A percentile compares a stretch with the other conserved stretches of the same genome.
phyloP scores from a whole-genome alignment of 2,113 vertebrate species.

The Ophthalmolycus amberensis region DNA sequence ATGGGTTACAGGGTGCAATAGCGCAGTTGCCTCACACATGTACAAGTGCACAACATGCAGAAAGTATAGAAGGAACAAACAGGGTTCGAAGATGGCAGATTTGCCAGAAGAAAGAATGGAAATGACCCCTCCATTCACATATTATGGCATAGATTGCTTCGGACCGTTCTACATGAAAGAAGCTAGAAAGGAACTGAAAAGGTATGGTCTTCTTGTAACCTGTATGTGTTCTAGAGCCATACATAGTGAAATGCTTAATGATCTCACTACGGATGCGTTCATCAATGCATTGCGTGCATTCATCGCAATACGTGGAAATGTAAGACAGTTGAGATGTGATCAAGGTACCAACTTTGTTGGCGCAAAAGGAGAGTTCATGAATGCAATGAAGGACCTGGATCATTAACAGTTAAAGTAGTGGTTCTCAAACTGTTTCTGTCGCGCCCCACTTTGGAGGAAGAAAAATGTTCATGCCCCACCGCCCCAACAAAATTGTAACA shows the following conservation, averaged over 20 bases:
- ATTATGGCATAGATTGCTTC: not conserved
- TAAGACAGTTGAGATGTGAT: slow-evolving; percentile 1
- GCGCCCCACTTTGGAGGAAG: too few species aligned
- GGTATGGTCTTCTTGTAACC: not conserved
- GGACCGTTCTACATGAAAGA: not conserved
- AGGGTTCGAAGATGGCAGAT: not conserved
- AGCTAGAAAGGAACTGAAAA: not conserved
- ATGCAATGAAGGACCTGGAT: not conserved
- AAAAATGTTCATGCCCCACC: too few species aligned
- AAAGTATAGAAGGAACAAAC: not conserved
- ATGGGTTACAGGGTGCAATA: slow-evolving; percentile 9
- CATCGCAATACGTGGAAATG: slow-evolving; percentile 3
- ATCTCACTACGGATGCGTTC: slow-evolving; percentile 13
- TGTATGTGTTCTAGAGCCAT: not conserved
- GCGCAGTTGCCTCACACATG: slow-evolving; percentile 13
- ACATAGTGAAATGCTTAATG: slow-evolving; percentile 11
- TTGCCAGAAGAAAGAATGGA: too few species aligned
- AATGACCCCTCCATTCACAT: not conserved
- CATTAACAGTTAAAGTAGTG: not conserved
- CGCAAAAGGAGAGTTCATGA: not conserved
- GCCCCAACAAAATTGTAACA: too few species aligned
- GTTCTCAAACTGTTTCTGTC: too few species aligned
- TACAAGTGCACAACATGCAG: slow-evolving; percentile 12
- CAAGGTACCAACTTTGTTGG: not conserved
- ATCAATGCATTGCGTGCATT: not conserved